Evolutionary conservation across 2,113 vertebrate genomes (phyloP).

Genomic region (Tamias sibiricus): DNA sequence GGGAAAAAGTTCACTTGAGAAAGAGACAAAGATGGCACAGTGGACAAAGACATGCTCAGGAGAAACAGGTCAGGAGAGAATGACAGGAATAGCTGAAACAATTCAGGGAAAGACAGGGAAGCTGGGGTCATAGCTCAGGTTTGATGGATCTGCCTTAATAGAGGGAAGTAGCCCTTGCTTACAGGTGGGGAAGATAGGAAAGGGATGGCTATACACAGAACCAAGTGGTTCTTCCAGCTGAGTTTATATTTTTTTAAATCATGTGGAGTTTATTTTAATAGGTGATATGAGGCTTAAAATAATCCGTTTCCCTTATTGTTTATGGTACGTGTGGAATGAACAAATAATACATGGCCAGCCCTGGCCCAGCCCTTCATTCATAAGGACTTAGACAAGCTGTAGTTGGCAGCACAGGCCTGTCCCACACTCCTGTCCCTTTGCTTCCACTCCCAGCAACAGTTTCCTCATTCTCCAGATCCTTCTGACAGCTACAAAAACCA

Average conservation of each 20-base stretch:
- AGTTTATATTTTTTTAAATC: slow-evolving; percentile 16
- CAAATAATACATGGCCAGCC: background rate
- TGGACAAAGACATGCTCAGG: background rate
- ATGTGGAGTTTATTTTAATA: background rate
- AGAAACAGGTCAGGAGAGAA: background rate
- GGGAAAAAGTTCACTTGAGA: background rate
- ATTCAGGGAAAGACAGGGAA: background rate
- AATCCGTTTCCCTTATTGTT: background rate
- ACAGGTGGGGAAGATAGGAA: too few species aligned
- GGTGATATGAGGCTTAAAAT: background rate
- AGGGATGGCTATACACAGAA: rapidly evolving
- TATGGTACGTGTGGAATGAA: background rate
- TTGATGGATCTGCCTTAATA: background rate
- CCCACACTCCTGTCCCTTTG: background rate
- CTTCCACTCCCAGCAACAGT: background rate
- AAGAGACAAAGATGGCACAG: background rate
- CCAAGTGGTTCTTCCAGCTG: background rate
- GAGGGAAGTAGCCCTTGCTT: background rate
- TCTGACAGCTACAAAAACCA: slow-evolving; percentile 41
- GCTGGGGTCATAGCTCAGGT: background rate
- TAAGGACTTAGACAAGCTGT: background rate
- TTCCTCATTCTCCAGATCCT: slow-evolving; percentile 62
- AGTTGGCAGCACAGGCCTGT: background rate
- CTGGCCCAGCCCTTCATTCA: background rate
- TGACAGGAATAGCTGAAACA: background rate